Evolutionary conservation across 2,113 vertebrate species (phyloP).

Genomic region (Laterallus jamaicensis): DNA sequence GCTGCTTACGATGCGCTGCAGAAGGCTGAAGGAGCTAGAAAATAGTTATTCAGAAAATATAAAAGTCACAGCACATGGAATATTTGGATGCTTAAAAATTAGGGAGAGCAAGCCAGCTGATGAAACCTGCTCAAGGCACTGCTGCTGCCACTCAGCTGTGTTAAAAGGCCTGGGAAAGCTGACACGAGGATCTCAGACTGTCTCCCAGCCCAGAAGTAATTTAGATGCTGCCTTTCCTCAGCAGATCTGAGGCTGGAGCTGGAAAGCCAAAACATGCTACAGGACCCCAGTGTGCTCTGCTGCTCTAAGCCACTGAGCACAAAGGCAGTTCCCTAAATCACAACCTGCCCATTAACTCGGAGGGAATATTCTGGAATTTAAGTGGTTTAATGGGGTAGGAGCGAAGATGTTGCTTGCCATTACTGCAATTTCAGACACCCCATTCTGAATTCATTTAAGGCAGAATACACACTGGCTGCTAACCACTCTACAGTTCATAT

Average conservation of each 20-base stretch:
- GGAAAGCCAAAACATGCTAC: not conserved
- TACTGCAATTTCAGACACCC: not conserved
- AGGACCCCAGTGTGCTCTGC: not conserved
- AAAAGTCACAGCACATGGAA: not conserved
- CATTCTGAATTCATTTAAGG: not conserved
- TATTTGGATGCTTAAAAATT: not conserved
- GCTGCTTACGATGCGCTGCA: not conserved
- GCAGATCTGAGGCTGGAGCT: not conserved
- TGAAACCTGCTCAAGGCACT: not conserved
- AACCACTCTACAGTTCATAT: not conserved
- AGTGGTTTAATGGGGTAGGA: not conserved
- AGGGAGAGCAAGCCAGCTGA: not conserved
- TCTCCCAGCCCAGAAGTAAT: not conserved
- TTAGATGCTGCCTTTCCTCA: too few relatives aligned
- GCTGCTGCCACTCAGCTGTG: not conserved
- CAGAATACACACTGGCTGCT: accelerated
- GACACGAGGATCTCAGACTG: accelerated
- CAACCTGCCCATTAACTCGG: not conserved
- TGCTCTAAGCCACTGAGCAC: not conserved
- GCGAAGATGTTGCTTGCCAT: not conserved
- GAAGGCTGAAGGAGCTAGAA: not conserved
- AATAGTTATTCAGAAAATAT: not conserved
- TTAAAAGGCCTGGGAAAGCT: not conserved
- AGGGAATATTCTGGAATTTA: not conserved
- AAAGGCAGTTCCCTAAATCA: not conserved